Percentiles rank a stretch among this genome's conserved stretches.
phyloP scores from a whole-genome alignment of 2,113 vertebrate species.

The Rhinolophus sinicus region DNA sequence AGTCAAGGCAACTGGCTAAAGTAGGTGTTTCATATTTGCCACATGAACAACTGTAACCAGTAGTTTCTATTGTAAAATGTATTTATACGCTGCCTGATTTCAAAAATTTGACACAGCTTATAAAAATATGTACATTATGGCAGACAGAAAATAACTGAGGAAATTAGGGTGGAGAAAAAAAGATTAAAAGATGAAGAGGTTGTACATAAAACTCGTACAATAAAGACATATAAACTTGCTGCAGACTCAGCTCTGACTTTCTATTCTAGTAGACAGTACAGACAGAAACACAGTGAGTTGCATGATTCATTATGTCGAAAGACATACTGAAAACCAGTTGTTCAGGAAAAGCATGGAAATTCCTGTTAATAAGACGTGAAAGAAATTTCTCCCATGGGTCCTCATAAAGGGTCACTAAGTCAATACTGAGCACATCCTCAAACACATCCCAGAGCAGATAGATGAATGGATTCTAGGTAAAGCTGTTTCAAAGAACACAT shows the following conservation, averaged over 20 bases:
- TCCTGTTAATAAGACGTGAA: neutral
- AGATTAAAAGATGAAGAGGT: neutral
- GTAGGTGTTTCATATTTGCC: neutral
- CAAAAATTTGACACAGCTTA: neutral
- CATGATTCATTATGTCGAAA: neutral
- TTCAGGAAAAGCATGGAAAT: neutral
- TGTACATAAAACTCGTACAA: neutral
- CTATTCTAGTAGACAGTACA: too few species aligned
- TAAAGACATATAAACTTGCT: neutral
- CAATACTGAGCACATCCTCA: neutral
- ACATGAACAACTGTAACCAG: neutral
- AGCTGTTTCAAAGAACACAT: neutral
- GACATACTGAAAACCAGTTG: neutral
- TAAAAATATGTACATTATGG: neutral
- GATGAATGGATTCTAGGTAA: neutral
- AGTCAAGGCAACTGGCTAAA: neutral
- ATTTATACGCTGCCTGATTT: neutral
- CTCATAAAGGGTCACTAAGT: neutral
- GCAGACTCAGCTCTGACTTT: neutral
- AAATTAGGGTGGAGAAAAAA: neutral
- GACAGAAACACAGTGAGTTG: neutral
- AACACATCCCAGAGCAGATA: neutral
- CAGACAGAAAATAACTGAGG: neutral
- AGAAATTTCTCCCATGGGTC: neutral
- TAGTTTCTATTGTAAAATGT: neutral